A percentile compares a stretch with the other conserved stretches of the same genome.
Conservation (phyloP, 1,140 invertebrate species). For the Bilobella aurantiaca region DNA sequence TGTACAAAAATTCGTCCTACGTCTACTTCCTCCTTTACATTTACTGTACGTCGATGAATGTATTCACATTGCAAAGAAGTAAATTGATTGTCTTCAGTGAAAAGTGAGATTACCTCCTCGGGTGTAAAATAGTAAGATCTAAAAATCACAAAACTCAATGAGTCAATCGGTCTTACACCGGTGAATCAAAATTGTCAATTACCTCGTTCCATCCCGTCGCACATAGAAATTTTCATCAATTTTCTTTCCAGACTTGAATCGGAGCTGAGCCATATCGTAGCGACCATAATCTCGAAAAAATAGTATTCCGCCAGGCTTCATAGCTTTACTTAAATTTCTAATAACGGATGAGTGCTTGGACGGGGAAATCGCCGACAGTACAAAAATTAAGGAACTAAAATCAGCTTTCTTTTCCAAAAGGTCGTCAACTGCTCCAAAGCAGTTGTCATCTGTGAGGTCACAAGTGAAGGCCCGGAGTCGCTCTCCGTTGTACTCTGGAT, state of each 20-base stretch:
- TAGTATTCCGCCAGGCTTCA: constrained; percentile 71
- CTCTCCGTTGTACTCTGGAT: constrained; percentile 51
- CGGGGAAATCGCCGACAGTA: constrained; percentile 67
- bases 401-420: constrained; percentile 38
- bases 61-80: constrained; percentile 56
- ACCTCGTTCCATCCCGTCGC: constrained; percentile 93
- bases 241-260: constrained; percentile 86
- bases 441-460: constrained; percentile 44
- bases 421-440: constrained; percentile 19
- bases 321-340: constrained; percentile 54
- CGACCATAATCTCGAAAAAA: constrained; percentile 93
- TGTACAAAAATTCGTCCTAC: constrained; percentile 85
- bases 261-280: constrained; percentile 94
- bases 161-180: background rate
- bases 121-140: constrained; percentile 72
- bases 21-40: constrained; percentile 80
- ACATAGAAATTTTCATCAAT: constrained; percentile 91
- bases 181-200: constrained; percentile 38
- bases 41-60: constrained; percentile 73
- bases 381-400: constrained; percentile 63
- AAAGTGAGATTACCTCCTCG: constrained; percentile 54
- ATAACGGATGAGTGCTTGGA: constrained; percentile 62
- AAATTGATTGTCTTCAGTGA: constrained; percentile 55
- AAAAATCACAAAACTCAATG: constrained; percentile 34
- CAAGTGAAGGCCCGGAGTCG: constrained; percentile 61